Percentiles rank a stretch among this genome's conserved stretches.
Conservation (phyloP, 2,113 vertebrate species). For the human region GRCh38 chrX:2386501-2387000, state of each 20-base stretch:
- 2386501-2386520: too few species aligned
- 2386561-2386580: neutral
- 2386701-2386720: neutral
- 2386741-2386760: neutral
- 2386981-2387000: neutral
- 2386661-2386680: neutral
- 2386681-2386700: neutral
- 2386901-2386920: neutral
- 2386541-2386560: neutral
- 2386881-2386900: neutral
- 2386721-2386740: neutral
- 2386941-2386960: neutral
- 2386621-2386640: neutral
- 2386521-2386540: too few species aligned
- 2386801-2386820: fast-evolving
- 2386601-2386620: neutral
- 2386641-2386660: neutral
- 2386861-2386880: neutral
- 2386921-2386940: neutral
- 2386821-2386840: neutral
- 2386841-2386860: neutral
- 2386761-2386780: neutral
- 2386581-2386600: too few species aligned
- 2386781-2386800: neutral
- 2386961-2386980: neutral